phyloP scores from a whole-genome alignment of 2,888 invertebrate species.

The Eumacrocentrus americanus region DNA sequence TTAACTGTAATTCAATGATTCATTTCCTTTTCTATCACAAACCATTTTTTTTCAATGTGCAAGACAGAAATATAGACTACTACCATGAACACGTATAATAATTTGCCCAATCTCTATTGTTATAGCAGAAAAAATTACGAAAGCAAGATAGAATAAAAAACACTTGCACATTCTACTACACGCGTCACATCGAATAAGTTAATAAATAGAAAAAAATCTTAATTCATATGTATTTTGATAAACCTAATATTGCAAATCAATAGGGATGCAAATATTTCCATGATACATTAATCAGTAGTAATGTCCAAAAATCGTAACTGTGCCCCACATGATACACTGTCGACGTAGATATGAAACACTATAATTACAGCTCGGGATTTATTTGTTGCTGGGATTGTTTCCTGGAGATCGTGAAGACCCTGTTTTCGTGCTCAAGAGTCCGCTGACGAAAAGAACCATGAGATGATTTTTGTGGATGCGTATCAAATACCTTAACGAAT shows the following conservation, averaged over 20 bases:
- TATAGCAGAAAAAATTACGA: too few relatives aligned
- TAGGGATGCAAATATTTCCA: conserved; percentile 44
- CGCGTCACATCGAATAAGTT: conserved; percentile 17
- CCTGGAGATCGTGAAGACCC: conserved; percentile 4
- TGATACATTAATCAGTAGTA: conserved; percentile 31
- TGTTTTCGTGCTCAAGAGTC: neutral
- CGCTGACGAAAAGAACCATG: conserved; percentile 1
- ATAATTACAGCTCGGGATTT: conserved; percentile 23
- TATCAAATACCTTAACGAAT: conserved; percentile 27
- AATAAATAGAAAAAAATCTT: conserved; percentile 33
- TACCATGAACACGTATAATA: too few relatives aligned
- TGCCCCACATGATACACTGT: conserved; percentile 38
- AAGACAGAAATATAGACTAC: too few relatives aligned
- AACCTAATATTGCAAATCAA: conserved; percentile 42
- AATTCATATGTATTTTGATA: conserved; percentile 36
- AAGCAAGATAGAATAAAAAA: too few relatives aligned
- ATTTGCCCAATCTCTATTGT: too few relatives aligned
- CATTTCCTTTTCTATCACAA: too few relatives aligned
- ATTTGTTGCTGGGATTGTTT: conserved; percentile 8
- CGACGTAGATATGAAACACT: conserved; percentile 27
- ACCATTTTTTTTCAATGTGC: too few relatives aligned
- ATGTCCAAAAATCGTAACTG: conserved; percentile 35
- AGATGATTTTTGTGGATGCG: conserved; percentile 13
- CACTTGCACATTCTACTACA: too few relatives aligned
- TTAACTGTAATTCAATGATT: too few relatives aligned